phyloP scores from a whole-genome alignment of 2,113 vertebrate genomes.

The Saccopteryx leptura region DNA sequence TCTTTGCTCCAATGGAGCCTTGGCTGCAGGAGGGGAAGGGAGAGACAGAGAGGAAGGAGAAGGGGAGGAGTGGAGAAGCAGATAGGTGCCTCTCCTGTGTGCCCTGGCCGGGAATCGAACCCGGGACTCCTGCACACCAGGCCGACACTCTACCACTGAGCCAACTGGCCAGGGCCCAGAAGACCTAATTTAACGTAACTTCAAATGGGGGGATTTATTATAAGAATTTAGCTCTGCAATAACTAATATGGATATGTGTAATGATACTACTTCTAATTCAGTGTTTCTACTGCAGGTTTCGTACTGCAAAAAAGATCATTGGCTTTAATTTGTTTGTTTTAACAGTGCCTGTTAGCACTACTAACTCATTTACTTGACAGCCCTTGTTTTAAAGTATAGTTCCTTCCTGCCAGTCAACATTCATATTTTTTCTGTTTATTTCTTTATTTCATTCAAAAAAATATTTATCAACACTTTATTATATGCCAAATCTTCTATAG shows the following conservation, averaged over 20 bases:
- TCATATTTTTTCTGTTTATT: background rate
- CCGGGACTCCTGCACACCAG: no score
- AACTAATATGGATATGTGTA: background rate
- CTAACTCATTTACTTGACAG: constrained; percentile 42
- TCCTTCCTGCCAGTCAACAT: background rate
- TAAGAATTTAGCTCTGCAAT: background rate
- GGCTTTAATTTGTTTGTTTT: constrained; percentile 55
- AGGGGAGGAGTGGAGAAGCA: no score
- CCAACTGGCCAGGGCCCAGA: no score
- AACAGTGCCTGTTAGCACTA: background rate
- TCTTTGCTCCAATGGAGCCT: no score
- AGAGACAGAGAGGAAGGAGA: no score
- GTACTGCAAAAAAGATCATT: background rate
- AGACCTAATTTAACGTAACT: background rate
- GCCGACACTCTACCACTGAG: no score
- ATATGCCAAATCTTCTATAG: background rate
- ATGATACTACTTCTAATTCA: background rate
- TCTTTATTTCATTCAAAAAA: constrained; percentile 58
- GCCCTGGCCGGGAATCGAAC: no score
- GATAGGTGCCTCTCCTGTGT: no score
- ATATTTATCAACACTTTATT: background rate
- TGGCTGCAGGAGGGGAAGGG: no score
- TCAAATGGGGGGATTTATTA: background rate
- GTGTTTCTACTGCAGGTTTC: background rate
- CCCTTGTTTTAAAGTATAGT: background rate